phyloP scores from a whole-genome alignment of 2,888 invertebrate genomes.

The Spatulosminthurus flaviceps region DNA sequence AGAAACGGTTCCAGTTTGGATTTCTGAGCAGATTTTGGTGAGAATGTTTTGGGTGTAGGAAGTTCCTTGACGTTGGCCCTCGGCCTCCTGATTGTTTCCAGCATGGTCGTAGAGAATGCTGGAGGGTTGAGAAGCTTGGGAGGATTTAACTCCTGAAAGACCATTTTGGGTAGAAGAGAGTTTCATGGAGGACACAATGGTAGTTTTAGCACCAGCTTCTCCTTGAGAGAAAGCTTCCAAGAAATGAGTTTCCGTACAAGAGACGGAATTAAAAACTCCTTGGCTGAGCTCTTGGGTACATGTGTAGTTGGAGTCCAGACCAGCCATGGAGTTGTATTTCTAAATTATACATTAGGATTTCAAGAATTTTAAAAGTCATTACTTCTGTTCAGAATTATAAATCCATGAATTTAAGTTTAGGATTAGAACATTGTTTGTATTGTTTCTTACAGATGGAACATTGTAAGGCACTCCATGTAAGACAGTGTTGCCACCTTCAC shows the following conservation, averaged over 20 bases:
- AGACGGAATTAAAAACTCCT: slow-evolving; percentile 56
- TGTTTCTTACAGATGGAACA: slow-evolving; percentile 68
- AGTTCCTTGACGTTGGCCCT: slow-evolving; percentile 51
- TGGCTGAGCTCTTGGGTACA: slow-evolving; percentile 58
- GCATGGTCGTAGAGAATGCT: slow-evolving; percentile 59
- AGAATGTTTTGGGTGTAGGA: slow-evolving; percentile 54
- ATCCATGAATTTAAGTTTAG: no score
- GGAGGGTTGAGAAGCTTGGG: slow-evolving; percentile 45
- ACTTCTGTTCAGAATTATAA: no score
- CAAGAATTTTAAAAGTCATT: no score
- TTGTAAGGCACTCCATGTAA: slow-evolving; percentile 71
- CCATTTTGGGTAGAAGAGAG: slow-evolving; percentile 49
- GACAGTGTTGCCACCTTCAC: slow-evolving; percentile 76
- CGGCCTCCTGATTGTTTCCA: slow-evolving; percentile 44
- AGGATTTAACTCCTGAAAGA: slow-evolving; percentile 28
- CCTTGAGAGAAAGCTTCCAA: slow-evolving; percentile 45
- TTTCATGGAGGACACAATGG: slow-evolving; percentile 54
- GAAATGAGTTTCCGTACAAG: slow-evolving; percentile 55
- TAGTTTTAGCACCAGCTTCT: slow-evolving; percentile 55
- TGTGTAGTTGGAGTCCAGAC: slow-evolving; percentile 53
- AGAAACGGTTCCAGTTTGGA: slow-evolving; percentile 72
- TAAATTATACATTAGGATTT: no score
- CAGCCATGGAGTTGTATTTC: slow-evolving; percentile 58
- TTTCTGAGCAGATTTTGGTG: slow-evolving; percentile 67
- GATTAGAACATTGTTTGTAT: no score